phyloP scores from a whole-genome alignment of 1,140 invertebrate genomes.

The Drosophila obscura region DNA sequence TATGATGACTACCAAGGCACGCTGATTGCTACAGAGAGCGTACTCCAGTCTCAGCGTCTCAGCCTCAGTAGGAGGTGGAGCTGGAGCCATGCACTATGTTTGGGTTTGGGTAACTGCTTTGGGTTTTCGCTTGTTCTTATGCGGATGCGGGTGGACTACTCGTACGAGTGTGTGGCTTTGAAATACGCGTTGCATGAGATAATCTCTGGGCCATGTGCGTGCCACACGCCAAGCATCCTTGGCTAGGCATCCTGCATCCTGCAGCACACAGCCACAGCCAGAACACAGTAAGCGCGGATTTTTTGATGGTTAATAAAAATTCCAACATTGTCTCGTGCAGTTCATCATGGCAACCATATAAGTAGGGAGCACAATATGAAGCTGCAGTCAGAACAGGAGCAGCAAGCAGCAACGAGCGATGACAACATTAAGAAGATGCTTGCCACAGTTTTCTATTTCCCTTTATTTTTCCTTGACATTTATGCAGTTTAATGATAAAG shows the following conservation, averaged over 20 bases:
- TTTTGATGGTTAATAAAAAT: slow-evolving; percentile 82
- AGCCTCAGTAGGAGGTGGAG: not conserved
- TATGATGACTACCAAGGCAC: slow-evolving; percentile 75
- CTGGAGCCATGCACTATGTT: too few relatives aligned
- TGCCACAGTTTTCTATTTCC: slow-evolving; percentile 25
- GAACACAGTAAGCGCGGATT: slow-evolving; percentile 53
- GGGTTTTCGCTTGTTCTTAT: too few relatives aligned
- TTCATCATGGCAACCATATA: slow-evolving; percentile 72
- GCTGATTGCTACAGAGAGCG: slow-evolving; percentile 73
- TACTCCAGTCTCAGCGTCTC: slow-evolving; percentile 15
- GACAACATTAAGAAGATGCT: slow-evolving; percentile 61
- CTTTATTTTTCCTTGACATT: slow-evolving; percentile 23
- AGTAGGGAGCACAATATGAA: slow-evolving; percentile 41
- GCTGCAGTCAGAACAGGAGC: slow-evolving; percentile 11
- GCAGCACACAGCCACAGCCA: slow-evolving; percentile 29
- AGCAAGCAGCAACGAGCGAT: slow-evolving; percentile 37
- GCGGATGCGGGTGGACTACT: not conserved
- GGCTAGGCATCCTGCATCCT: slow-evolving; percentile 30
- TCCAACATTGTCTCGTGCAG: slow-evolving; percentile 79
- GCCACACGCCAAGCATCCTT: slow-evolving; percentile 68
- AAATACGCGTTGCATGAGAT: slow-evolving; percentile 80
- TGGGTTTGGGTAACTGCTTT: slow-evolving; percentile 4
- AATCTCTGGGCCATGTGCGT: slow-evolving; percentile 77
- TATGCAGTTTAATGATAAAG: slow-evolving; percentile 38
- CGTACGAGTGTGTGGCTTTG: slow-evolving; percentile 29